phyloP scores from a whole-genome alignment of 2,888 invertebrate genomes.

The Pollenia griseotomentosa region DNA sequence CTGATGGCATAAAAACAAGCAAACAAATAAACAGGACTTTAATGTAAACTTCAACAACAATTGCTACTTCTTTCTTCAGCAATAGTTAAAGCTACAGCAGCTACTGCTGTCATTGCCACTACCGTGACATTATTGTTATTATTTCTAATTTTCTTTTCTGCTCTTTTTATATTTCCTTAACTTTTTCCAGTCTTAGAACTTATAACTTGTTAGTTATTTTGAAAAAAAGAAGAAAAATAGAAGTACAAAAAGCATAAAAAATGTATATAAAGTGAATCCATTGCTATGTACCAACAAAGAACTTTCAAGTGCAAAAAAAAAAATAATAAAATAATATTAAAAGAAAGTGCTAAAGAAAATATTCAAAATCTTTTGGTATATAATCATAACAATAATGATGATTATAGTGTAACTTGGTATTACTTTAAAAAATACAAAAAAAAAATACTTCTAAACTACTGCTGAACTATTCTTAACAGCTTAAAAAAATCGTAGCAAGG shows the following conservation, averaged over 20 bases:
- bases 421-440: constrained; percentile 24
- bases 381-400: constrained; percentile 62
- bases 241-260: background rate
- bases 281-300: constrained; percentile 35
- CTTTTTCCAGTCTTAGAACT: constrained; percentile 29
- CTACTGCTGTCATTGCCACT: background rate
- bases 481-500: background rate
- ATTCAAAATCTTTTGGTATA: constrained; percentile 46
- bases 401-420: constrained; percentile 56
- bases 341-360: constrained; percentile 18
- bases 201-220: constrained; percentile 30
- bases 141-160: constrained; percentile 26
- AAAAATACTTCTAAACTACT: constrained; percentile 3
- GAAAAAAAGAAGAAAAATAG: background rate
- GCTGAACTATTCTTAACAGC: constrained; percentile 3
- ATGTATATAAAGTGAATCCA: constrained; percentile 1
- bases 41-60: constrained; percentile 7
- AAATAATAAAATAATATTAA: background rate
- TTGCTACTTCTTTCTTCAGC: background rate
- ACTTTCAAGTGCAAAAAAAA: constrained; percentile 27
- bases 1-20: constrained; percentile 19
- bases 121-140: constrained; percentile 25
- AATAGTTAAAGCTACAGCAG: background rate
- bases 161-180: constrained; percentile 22
- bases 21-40: constrained; percentile 20